Conservation (phyloP, 2,113 vertebrate species). For the Ictalurus furcatus region DNA sequence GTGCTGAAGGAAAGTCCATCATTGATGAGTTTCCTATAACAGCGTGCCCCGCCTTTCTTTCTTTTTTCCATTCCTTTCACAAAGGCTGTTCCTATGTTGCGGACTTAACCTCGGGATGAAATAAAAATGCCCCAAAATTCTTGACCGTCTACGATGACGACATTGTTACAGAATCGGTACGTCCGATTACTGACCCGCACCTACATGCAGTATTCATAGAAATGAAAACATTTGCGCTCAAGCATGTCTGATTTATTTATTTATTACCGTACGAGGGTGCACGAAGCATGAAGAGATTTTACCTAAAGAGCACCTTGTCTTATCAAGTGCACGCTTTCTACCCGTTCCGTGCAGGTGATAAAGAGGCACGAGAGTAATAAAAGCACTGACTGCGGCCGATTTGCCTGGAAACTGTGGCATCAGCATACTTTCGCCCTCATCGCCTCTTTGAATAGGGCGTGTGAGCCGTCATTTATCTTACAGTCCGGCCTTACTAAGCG, state of each 20-base stretch:
- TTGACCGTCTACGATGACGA: no score
- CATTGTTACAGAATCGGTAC: background rate
- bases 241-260: background rate
- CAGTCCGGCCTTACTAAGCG: background rate
- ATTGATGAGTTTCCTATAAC: background rate
- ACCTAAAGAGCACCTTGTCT: background rate
- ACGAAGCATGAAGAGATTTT: background rate
- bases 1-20: background rate
- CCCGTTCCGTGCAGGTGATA: background rate
- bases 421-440: conserved; percentile 7
- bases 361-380: background rate
- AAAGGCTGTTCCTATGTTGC: background rate
- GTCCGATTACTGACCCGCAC: background rate
- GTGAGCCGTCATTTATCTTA: background rate
- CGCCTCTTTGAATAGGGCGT: background rate
- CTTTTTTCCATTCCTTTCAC: background rate
- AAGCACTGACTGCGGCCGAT: background rate
- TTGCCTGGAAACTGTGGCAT: background rate
- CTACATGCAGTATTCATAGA: background rate
- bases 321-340: background rate
- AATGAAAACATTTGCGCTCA: background rate
- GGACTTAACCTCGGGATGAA: background rate
- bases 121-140: background rate
- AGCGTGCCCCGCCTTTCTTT: background rate
- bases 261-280: background rate